Conservation (phyloP, 2,888 invertebrate species). For the Arenicola marina region DNA sequence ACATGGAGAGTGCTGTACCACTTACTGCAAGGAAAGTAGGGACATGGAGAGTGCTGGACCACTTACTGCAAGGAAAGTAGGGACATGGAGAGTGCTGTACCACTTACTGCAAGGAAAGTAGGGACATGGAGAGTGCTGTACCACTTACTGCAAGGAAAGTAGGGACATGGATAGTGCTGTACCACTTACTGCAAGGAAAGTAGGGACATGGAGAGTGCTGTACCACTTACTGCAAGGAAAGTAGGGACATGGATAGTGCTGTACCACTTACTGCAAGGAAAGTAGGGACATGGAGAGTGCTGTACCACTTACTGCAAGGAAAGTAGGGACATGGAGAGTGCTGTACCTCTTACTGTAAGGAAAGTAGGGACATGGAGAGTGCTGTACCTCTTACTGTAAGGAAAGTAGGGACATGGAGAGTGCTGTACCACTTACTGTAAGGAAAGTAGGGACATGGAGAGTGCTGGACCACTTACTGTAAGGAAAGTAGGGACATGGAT, state of each 20-base stretch:
- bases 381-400: constrained; percentile 41
- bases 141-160: constrained; percentile 42
- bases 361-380: constrained; percentile 74
- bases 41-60: constrained; percentile 69
- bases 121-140: constrained; percentile 70
- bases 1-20: constrained; percentile 69
- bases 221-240: constrained; percentile 42
- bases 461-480: constrained; percentile 63
- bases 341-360: constrained; percentile 41
- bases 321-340: constrained; percentile 74
- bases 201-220: constrained; percentile 71
- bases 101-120: constrained; percentile 40
- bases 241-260: too few species aligned
- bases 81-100: constrained; percentile 69
- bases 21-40: constrained; percentile 37
- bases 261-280: constrained; percentile 42
- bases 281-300: constrained; percentile 73
- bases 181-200: constrained; percentile 42
- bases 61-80: constrained; percentile 38
- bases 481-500: too few species aligned
- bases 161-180: too few species aligned
- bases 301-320: constrained; percentile 41
- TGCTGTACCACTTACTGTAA: constrained; percentile 58
- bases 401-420: constrained; percentile 71
- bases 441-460: constrained; percentile 68